A percentile compares a stretch with the other conserved stretches of the same genome.
Evolutionary conservation across 2,797 vertebrate genomes (phyloP).

Genomic region (Phoxinus dragarum): DNA sequence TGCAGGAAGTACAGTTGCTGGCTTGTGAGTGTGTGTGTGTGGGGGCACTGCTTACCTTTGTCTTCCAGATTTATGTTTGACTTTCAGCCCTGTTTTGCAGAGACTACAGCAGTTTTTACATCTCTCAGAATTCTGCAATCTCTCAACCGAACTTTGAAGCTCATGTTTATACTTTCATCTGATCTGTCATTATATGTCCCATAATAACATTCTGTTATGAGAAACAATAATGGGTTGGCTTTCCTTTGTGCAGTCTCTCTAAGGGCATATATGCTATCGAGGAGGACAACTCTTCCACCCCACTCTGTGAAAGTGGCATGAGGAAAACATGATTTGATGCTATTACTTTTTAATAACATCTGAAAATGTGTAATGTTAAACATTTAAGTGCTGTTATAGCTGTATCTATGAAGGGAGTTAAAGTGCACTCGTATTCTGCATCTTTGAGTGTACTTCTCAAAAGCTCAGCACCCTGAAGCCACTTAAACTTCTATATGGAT

Average conservation of each 20-base stretch:
- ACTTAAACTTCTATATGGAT: slow-evolving; percentile 11
- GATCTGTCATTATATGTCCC: slow-evolving; percentile 40
- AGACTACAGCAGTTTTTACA: slow-evolving; percentile 23
- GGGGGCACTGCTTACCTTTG: slow-evolving; percentile 38
- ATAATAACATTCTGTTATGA: slow-evolving; percentile 39
- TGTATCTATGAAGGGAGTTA: slow-evolving; percentile 51
- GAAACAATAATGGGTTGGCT: slow-evolving; percentile 23
- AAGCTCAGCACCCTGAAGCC: slow-evolving; percentile 33
- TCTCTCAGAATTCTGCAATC: slow-evolving; percentile 32
- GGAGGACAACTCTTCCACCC: slow-evolving; percentile 19
- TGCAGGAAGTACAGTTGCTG: slow-evolving; percentile 49
- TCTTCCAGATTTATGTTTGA: slow-evolving; percentile 34
- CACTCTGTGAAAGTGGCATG: slow-evolving; percentile 42
- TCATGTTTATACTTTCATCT: slow-evolving; percentile 44
- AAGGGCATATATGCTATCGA: slow-evolving; percentile 16
- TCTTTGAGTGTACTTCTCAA: slow-evolving; percentile 34
- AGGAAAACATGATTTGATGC: slow-evolving; percentile 37
- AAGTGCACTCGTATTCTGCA: slow-evolving; percentile 35
- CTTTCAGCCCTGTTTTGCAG: slow-evolving; percentile 5
- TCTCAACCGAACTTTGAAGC: slow-evolving; percentile 34
- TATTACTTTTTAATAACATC: slow-evolving; percentile 54
- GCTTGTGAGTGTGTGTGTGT: slow-evolving; percentile 43
- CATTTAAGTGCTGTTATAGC: slow-evolving; percentile 50
- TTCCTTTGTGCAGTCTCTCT: slow-evolving; percentile 36
- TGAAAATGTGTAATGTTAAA: slow-evolving; percentile 63